Conservation (phyloP, 1,140 invertebrate genomes). For the Heliconius nattereri region DNA sequence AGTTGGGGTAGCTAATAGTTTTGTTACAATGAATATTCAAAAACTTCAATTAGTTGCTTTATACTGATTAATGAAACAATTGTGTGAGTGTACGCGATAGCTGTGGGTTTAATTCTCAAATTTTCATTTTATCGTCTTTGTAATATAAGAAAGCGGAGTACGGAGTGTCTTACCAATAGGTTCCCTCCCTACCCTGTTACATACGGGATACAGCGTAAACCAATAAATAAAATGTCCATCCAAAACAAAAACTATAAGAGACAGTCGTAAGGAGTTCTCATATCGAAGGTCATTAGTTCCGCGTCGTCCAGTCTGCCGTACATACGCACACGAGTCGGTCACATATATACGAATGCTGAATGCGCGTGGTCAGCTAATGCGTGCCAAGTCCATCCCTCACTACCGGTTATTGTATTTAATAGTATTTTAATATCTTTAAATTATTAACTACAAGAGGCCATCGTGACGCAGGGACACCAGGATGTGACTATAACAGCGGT, state of each 20-base stretch:
- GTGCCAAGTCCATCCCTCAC: constrained; percentile 68
- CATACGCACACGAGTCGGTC: constrained; percentile 54
- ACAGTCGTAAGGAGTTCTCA: constrained; percentile 46
- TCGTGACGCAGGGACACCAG: too few species aligned
- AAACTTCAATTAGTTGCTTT: too few species aligned
- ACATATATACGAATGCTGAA: constrained; percentile 57
- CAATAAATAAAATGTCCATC: background rate
- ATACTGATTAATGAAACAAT: too few species aligned
- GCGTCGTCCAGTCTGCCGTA: constrained; percentile 70
- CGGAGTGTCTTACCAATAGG: too few species aligned
- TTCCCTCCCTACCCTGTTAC: background rate
- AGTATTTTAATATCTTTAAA: background rate
- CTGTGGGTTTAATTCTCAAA: too few species aligned
- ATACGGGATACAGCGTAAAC: background rate
- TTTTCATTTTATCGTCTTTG: too few species aligned
- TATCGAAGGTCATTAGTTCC: constrained; percentile 54
- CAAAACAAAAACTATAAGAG: background rate
- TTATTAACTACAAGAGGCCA: background rate
- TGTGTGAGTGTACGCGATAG: too few species aligned
- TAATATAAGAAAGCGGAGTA: too few species aligned
- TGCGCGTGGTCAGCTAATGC: constrained; percentile 56
- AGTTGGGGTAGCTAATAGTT: too few species aligned
- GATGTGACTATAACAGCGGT: too few species aligned
- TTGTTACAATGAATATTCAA: too few species aligned
- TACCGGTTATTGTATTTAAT: constrained; percentile 48